Evolutionary conservation across 2,797 vertebrate genomes (phyloP).

Genomic region (Notamacropus eugenii): DNA sequence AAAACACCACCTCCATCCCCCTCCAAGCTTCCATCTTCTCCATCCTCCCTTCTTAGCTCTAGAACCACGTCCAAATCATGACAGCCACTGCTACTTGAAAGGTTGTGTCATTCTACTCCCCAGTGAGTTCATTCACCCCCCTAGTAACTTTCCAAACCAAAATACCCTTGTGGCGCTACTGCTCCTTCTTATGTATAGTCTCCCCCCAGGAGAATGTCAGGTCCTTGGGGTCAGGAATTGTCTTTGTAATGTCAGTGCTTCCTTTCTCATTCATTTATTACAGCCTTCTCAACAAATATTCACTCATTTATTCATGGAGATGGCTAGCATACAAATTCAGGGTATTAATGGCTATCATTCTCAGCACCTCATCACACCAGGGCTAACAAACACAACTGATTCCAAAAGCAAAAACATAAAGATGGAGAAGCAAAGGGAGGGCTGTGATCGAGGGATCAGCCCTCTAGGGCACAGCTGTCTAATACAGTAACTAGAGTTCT

Average conservation of each 20-base stretch:
- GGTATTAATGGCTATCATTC: background rate
- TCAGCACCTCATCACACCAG: background rate
- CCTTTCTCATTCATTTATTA: background rate
- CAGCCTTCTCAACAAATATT: background rate
- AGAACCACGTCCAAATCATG: background rate
- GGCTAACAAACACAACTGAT: background rate
- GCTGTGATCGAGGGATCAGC: background rate
- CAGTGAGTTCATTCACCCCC: background rate
- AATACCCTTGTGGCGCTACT: background rate
- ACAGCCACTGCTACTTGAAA: background rate
- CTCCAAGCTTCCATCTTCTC: background rate
- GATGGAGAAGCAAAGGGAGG: background rate
- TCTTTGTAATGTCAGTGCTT: background rate
- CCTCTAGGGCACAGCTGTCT: background rate
- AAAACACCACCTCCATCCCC: background rate
- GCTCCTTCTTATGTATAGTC: background rate
- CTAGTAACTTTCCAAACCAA: background rate
- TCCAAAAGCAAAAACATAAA: background rate
- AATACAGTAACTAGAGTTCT: background rate
- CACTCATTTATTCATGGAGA: background rate
- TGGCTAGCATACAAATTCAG: background rate
- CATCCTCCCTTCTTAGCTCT: background rate
- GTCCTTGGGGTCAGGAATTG: background rate
- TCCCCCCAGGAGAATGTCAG: background rate
- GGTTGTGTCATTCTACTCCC: background rate